Evolutionary conservation across 2,888 invertebrate genomes (phyloP).

Genomic region (Platypus cylindrus): DNA sequence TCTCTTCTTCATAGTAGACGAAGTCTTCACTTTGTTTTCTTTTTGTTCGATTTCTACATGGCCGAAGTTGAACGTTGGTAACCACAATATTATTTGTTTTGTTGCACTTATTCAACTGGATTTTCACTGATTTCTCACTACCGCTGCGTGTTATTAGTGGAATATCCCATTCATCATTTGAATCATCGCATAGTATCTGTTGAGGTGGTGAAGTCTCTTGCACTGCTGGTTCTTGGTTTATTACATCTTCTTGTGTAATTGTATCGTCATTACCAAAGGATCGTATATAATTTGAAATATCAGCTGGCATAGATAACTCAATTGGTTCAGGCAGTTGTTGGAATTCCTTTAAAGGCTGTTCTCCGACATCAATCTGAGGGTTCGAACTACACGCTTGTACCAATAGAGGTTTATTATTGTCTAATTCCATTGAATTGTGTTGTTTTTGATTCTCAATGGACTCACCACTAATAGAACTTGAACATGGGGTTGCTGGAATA

Average conservation of each 20-base stretch:
- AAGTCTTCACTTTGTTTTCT: constrained; percentile 11
- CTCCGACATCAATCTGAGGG: too few species aligned
- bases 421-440: too few species aligned
- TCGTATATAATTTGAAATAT: constrained; percentile 8
- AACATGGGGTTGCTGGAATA: too few species aligned
- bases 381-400: neutral
- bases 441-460: too few species aligned
- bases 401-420: neutral
- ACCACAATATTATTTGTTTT: neutral
- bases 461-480: too few species aligned
- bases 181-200: constrained; percentile 5
- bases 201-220: neutral
- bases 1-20: constrained; percentile 24
- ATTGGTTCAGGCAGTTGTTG: constrained; percentile 11
- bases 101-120: neutral
- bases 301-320: constrained; percentile 13
- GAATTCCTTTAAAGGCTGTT: constrained; percentile 8
- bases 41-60: constrained; percentile 12
- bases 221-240: too few species aligned
- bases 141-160: constrained; percentile 3
- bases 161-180: constrained; percentile 10
- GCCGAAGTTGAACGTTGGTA: constrained; percentile 5
- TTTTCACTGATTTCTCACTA: neutral
- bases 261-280: constrained; percentile 4
- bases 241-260: constrained; percentile 1